Percentiles rank a stretch among this genome's conserved stretches.
These are phyloP conservation scores for Alauda arvensis DNA, from an alignment of 2,797 vertebrate species.

Conservation along the genomic window DNA sequence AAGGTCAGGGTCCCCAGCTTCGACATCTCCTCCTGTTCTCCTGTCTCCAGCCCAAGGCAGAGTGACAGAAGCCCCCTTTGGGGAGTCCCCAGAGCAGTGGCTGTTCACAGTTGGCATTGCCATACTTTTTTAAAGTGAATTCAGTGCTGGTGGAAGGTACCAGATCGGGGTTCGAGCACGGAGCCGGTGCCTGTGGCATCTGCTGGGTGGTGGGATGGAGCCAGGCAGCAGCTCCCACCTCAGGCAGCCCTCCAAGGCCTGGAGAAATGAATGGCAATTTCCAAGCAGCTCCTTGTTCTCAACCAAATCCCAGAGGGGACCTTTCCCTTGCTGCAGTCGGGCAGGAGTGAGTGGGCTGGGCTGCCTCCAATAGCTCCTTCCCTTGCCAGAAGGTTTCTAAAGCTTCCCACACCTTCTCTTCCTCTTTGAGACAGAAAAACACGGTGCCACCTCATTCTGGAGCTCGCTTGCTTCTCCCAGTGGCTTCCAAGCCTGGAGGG, in stretches of 20 bases:
- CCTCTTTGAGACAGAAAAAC: slow-evolving; percentile 45
- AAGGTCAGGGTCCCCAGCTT: rapidly evolving
- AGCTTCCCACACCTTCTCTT: slow-evolving; percentile 54
- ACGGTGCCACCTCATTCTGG: neutral
- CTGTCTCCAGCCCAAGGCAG: neutral
- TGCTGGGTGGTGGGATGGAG: neutral
- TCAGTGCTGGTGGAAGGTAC: slow-evolving; percentile 41
- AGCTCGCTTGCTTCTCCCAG: neutral
- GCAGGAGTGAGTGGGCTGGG: slow-evolving; percentile 44
- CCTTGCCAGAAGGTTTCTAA: slow-evolving; percentile 47
- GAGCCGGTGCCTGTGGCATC: neutral
- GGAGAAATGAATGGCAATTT: neutral
- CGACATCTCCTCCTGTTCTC: neutral
- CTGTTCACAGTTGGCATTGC: neutral
- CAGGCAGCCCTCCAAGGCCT: neutral
- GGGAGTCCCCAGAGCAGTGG: neutral
- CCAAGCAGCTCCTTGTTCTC: slow-evolving; percentile 10
- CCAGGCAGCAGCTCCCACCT: neutral
- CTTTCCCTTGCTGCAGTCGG: slow-evolving; percentile 28
- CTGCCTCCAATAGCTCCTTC: slow-evolving; percentile 40
- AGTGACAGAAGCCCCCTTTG: rapidly evolving
- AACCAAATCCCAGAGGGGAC: slow-evolving; percentile 20
- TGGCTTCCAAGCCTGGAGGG: neutral
- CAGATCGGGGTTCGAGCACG: neutral
- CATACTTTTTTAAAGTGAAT: neutral